Conservation (phyloP, 2,113 vertebrate species). For the Mus spicilegus region DNA sequence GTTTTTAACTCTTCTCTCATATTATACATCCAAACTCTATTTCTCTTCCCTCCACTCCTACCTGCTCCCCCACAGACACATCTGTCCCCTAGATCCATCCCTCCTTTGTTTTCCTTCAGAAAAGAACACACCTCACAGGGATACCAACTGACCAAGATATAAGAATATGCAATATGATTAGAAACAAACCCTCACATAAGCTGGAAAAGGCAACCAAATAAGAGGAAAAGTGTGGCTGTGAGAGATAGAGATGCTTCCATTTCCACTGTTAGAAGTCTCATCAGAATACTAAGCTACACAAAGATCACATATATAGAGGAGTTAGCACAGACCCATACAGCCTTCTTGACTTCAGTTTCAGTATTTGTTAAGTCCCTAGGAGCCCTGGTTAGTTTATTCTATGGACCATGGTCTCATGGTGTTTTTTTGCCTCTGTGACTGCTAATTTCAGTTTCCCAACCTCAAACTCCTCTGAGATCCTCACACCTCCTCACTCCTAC, state of each 20-base stretch:
- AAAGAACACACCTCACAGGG: not conserved
- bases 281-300: not conserved
- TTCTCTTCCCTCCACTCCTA: not conserved
- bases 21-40: not conserved
- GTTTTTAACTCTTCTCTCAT: not conserved
- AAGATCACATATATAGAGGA: not conserved
- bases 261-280: not conserved
- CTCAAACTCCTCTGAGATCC: not conserved
- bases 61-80: not conserved
- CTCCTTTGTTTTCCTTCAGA: not conserved
- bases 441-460: not conserved
- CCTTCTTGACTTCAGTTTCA: not conserved
- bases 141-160: not conserved
- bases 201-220: not conserved
- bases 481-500: accelerated
- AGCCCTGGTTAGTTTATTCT: not conserved
- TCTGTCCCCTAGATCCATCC: not conserved
- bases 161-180: not conserved
- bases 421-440: not conserved
- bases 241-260: not conserved
- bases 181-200: not conserved
- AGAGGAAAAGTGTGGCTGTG: not conserved
- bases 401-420: not conserved
- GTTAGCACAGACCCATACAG: not conserved
- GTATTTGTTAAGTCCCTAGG: not conserved